Evolutionary conservation across 2,888 invertebrate genomes (phyloP).

Genomic region (Eueremaeus valkanovi): DNA sequence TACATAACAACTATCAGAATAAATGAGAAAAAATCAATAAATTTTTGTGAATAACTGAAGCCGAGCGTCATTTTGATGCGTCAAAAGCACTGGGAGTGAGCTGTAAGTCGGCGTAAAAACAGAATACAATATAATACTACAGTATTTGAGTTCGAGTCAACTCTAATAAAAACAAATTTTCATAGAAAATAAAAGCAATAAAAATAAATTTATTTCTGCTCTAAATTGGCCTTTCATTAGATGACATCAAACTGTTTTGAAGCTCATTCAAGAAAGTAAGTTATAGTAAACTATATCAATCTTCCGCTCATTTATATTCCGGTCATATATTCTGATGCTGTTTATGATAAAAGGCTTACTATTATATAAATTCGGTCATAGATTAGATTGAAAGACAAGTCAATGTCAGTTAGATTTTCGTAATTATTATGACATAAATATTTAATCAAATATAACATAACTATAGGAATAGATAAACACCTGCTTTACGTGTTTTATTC

Average conservation of each 20-base stretch:
- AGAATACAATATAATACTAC: no score
- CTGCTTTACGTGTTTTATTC: neutral
- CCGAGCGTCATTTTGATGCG: conserved; percentile 6
- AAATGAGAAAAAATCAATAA: conserved; percentile 7
- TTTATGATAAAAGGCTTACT: neutral
- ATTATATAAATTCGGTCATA: neutral
- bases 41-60: neutral
- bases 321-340: neutral
- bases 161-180: neutral
- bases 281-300: neutral
- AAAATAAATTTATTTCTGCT: neutral
- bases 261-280: neutral
- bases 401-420: neutral
- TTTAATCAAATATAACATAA: neutral
- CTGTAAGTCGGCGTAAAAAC: neutral
- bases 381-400: conserved; percentile 1
- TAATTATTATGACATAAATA: neutral
- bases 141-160: neutral
- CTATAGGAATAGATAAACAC: neutral
- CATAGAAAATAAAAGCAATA: neutral
- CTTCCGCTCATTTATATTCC: neutral
- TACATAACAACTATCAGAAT: neutral
- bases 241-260: neutral
- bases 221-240: neutral
- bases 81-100: neutral